Conservation (phyloP, 2,888 invertebrate genomes). For the Ashinkailepas kermadecensis region DNA sequence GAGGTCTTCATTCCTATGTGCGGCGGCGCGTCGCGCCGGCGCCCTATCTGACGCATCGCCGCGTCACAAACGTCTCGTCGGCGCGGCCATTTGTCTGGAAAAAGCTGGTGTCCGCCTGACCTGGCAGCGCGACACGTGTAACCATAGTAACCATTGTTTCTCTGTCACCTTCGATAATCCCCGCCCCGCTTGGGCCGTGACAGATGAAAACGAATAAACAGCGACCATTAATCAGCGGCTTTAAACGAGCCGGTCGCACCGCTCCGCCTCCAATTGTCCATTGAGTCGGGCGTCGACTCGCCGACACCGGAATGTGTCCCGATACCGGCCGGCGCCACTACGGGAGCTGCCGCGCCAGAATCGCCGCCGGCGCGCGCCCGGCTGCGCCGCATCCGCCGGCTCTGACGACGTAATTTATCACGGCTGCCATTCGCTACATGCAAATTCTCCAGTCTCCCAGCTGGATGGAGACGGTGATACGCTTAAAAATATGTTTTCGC, state of each 20-base stretch:
- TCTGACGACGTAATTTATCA: background rate
- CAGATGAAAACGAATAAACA: conserved; percentile 17
- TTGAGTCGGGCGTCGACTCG: background rate
- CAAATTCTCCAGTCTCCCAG: background rate
- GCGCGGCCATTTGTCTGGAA: conserved; percentile 8
- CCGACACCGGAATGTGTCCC: background rate
- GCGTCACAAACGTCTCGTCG: background rate
- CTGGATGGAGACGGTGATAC: background rate
- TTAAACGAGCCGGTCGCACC: background rate
- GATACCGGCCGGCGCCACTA: background rate
- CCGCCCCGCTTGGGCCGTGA: background rate
- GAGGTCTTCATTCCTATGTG: conserved; percentile 13
- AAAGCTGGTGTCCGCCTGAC: background rate
- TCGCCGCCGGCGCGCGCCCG: too few species aligned
- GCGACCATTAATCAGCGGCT: background rate
- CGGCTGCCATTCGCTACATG: conserved; percentile 6
- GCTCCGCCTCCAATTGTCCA: background rate
- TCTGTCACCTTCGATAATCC: conserved; percentile 14
- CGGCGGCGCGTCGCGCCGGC: background rate
- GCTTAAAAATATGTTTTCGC: conserved; percentile 10
- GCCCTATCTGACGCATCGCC: conserved; percentile 1
- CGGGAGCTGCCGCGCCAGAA: background rate
- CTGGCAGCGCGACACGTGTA: background rate
- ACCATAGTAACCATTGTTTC: conserved; percentile 15
- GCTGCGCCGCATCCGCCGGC: background rate